Evolutionary conservation across 1,140 invertebrate species (phyloP), one percentile per base, ranked within the genome.

Genomic region (Atopsyche davidsoni): DNA sequence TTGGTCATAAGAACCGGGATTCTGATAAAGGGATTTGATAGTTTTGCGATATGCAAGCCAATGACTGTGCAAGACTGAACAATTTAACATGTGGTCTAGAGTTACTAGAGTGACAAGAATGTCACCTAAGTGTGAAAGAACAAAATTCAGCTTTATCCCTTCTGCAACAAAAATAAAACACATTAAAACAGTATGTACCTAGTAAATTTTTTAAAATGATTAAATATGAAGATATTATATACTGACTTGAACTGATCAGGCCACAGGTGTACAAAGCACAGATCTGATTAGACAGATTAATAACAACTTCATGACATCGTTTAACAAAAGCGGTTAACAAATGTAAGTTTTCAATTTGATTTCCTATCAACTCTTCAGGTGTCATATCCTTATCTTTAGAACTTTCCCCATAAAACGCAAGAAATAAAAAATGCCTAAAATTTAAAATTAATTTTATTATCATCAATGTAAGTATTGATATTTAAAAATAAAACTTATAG

Each of bases 31-130:
- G 13, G 80, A 80, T 45, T 78, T 77, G 1, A 89, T 72, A 64
- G 85, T 79, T 58, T 81, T 75, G 60, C 79, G 74, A 58, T 88
- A 89, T 3, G 79, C 67, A 11, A 77, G 77, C 83, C 83, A 89
- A 60, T 86, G 80, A 13, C 86, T 80, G 45, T 78, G 64, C 3
- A 89, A 65, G 0, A 73, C 65, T 2, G 75, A 69, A 48, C 82
- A 79, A 19, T 75, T 70, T 22, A 90, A 72, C 11, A 90, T 67
- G 66, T 82, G 79, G 63, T 91, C 87, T 9, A 91, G 59, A 16
- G 79, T 85, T 7, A 89, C 68, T 3, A 90, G 68, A 34, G 83
- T 73, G n/a, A 77, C 65, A 18, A 89, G 74, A 14, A 89, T 60
- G 60, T 85, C 77, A 11, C 79, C 77, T 6, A 88, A 67, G 53